Conservation (phyloP, 2,797 vertebrate species). For the Melopsittacus undulatus region DNA sequence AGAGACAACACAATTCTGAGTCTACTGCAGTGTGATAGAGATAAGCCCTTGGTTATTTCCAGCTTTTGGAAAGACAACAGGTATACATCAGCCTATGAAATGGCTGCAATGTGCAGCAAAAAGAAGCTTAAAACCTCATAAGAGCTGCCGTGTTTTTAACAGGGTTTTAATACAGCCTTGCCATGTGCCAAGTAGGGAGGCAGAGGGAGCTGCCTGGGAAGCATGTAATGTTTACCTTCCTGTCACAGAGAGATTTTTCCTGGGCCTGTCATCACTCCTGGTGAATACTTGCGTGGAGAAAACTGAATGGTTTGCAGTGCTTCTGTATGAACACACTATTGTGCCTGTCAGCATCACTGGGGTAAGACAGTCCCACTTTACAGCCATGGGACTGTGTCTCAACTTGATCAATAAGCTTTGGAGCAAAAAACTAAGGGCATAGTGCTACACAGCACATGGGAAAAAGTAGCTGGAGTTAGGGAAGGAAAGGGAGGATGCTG, state of each 20-base stretch:
- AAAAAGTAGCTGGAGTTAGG: background rate
- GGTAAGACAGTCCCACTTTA: background rate
- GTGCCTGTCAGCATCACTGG: background rate
- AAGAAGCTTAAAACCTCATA: background rate
- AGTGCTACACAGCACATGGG: background rate
- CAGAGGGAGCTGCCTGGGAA: constrained; percentile 16
- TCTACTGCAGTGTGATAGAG: background rate
- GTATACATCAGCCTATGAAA: background rate
- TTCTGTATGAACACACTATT: background rate
- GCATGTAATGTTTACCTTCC: constrained; percentile 34
- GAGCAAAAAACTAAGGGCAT: background rate
- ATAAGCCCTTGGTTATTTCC: background rate
- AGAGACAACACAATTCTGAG: background rate
- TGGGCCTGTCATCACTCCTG: constrained; percentile 13
- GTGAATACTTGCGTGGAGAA: constrained; percentile 33
- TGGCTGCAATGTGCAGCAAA: background rate
- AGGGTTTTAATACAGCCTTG: constrained; percentile 10
- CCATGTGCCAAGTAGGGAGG: background rate
- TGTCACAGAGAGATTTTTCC: constrained; percentile 18
- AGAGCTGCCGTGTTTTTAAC: background rate
- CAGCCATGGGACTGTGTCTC: background rate
- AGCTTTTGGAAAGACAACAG: background rate
- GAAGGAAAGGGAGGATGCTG: background rate
- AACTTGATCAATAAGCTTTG: background rate
- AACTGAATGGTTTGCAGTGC: background rate